phyloP scores from a whole-genome alignment of 2,888 invertebrate species.

The Acleris cristana region DNA sequence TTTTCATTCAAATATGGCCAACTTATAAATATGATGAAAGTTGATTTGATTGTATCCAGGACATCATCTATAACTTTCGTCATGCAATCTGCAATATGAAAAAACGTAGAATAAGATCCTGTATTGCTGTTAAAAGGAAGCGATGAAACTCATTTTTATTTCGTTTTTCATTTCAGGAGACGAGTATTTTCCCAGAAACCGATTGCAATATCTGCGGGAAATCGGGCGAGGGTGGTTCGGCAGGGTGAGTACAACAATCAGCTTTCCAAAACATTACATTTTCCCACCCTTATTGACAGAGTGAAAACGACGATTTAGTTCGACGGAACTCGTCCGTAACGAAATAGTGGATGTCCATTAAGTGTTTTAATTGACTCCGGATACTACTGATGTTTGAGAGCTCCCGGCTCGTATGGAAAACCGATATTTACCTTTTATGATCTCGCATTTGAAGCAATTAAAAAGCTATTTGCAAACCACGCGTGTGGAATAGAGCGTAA shows the following conservation, averaged over 20 bases:
- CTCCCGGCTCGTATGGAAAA: too few species aligned
- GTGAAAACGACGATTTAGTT: background rate
- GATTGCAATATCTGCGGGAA: slow-evolving; percentile 91
- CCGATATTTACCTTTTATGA: background rate
- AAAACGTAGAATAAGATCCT: too few species aligned
- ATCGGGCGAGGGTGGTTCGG: slow-evolving; percentile 95
- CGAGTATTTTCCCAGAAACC: slow-evolving; percentile 88
- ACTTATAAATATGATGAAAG: background rate
- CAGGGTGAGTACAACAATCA: slow-evolving; percentile 71
- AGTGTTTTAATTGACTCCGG: too few species aligned
- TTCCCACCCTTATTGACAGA: slow-evolving; percentile 14
- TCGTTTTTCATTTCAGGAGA: slow-evolving; percentile 59
- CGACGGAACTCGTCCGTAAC: background rate
- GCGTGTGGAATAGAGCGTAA: too few species aligned
- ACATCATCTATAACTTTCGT: background rate
- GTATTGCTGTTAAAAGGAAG: too few species aligned
- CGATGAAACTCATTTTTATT: slow-evolving; percentile 20
- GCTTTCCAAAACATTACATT: slow-evolving; percentile 33
- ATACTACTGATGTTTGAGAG: too few species aligned
- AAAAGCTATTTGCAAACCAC: too few species aligned
- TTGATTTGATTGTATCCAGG: too few species aligned
- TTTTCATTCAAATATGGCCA: background rate
- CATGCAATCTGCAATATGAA: too few species aligned
- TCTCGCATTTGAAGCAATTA: background rate
- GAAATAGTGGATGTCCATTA: background rate